Evolutionary conservation across 2,113 vertebrate genomes (phyloP).

Genomic region (Scytalopus superciliaris): DNA sequence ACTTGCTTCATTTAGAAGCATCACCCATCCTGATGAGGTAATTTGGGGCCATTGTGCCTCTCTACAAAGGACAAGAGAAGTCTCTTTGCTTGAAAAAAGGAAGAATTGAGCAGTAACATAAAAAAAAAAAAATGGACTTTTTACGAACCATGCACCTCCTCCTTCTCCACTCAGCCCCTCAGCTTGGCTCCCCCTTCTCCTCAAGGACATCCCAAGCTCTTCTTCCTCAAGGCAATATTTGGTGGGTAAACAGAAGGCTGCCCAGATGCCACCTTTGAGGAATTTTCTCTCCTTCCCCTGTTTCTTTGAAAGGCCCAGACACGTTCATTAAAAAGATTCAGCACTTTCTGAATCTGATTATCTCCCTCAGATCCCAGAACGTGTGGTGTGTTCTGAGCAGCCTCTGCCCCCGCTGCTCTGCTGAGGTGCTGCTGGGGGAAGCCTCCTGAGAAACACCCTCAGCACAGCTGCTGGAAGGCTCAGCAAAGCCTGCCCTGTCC

Average conservation of each 20-base stretch:
- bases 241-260: background rate
- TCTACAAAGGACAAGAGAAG: background rate
- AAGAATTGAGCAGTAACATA: background rate
- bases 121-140: background rate
- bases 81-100: background rate
- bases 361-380: background rate
- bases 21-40: background rate
- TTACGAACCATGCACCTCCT: background rate
- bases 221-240: background rate
- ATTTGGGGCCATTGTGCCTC: background rate
- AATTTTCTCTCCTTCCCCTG: background rate
- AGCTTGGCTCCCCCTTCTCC: background rate
- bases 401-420: background rate
- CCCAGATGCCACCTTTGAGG: background rate
- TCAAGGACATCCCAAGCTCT: background rate
- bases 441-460: accelerated
- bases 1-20: background rate
- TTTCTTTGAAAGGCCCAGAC: background rate
- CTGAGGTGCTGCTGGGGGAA: background rate
- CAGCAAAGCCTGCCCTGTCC: background rate
- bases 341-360: background rate
- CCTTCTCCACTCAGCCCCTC: background rate
- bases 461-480: background rate
- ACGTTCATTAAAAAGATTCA: background rate
- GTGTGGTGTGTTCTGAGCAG: background rate